Percentiles rank a stretch among this genome's conserved stretches.
Conservation (phyloP, 2,113 vertebrate species). For the Zingel zingel region DNA sequence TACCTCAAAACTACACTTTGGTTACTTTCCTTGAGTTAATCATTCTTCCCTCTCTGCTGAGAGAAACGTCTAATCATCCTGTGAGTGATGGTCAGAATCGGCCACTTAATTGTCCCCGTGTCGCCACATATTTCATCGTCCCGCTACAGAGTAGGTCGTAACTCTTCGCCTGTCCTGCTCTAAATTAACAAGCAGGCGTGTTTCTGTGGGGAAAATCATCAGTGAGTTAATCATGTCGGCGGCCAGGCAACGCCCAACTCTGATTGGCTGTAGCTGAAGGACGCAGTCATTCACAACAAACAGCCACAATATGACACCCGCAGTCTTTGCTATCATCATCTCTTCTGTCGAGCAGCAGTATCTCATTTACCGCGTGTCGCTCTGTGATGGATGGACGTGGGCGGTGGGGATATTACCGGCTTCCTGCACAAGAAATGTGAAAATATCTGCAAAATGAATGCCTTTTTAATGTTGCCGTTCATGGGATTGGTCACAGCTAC, state of each 20-base stretch:
- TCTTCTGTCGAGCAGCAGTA: neutral
- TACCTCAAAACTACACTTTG: neutral
- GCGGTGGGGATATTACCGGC: neutral
- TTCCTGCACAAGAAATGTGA: neutral
- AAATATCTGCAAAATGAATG: neutral
- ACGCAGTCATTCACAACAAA: slow-evolving; percentile 1
- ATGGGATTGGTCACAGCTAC: neutral
- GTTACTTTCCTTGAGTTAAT: neutral
- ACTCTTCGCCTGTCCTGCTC: neutral
- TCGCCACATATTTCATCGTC: neutral
- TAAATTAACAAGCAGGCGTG: slow-evolving; percentile 5
- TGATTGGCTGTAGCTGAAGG: slow-evolving; percentile 27
- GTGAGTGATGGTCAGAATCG: neutral
- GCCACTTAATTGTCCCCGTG: neutral
- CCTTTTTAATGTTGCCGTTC: neutral
- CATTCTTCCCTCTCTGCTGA: neutral
- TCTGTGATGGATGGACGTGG: slow-evolving; percentile 12
- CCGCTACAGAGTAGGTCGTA: neutral
- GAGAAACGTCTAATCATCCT: neutral
- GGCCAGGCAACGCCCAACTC: neutral
- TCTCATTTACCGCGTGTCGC: neutral
- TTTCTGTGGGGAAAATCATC: slow-evolving; percentile 6
- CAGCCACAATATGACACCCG: slow-evolving; percentile 1
- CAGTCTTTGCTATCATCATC: slow-evolving; percentile 27
- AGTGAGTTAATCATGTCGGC: slow-evolving; percentile 27